Base-by-base conservation (phyloP, 1,140 invertebrate genomes). In the Tigriopus japonicus region DNA sequence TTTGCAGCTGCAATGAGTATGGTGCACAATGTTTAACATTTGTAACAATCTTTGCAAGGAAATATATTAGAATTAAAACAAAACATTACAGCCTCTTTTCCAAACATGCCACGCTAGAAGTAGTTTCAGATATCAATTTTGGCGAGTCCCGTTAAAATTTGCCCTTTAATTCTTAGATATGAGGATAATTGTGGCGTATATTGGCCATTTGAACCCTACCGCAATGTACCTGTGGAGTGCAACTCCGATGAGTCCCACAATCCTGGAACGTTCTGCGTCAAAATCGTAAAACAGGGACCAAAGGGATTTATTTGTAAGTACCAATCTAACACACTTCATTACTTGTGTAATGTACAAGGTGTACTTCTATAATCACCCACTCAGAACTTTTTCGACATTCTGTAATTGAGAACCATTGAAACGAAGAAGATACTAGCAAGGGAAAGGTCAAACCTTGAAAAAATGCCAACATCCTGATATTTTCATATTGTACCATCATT, bases 191-290 rank as follows among this genome's bases (percentile, higher is more conserved):
- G 89, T 73, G 88, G 89, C 0, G 86, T 87, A 0, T 94, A 93
- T 65, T 77, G 77, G 52, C 77, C 75, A 63, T 94, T 93, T 67
- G 81, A 91, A 66, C 81, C 77, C 66, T 77, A 81, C 10, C 76
- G 80, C 61, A 82, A 91, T 68, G 83, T 89, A 64, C 77, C 87
- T 0, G 81, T 91, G 9, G 88, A 93, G 64, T 94, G 88, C 69
- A 86, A 83, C 65, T 87, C 81, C 68, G 87, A 90, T 67, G 87
- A 91, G 68, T 86, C 86, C 59, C 77, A 84, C 52, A 87, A 86
- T 71, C 87, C 87, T 55, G 88, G 88, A n/a, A 87, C 87, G 6
- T 92, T 94, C 71, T 94, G 88, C 72, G 86, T 90, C 71, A 92
- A 92, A 75, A 74, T 87, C 14, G 83, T 84, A 0, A 84, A 89